A percentile compares a stretch with the other conserved stretches of the same genome.
These are phyloP conservation scores for Thalpophila matura DNA, from an alignment of 2,888 invertebrate species.

Conservation along the genomic window DNA sequence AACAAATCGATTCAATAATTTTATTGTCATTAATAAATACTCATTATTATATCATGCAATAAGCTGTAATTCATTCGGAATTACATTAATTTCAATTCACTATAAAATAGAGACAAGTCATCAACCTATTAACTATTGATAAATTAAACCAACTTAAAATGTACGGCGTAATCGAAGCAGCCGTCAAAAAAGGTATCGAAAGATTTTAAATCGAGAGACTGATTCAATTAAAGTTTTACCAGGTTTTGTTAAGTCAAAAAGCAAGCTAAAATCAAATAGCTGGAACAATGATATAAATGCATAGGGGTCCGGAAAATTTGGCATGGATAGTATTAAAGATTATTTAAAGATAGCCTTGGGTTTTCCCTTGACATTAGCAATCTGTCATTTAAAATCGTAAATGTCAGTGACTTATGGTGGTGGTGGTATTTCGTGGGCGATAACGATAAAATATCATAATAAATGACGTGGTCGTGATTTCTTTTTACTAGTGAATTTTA, in stretches of 20 bases:
- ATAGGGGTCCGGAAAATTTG: constrained; percentile 30
- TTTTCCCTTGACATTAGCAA: constrained; percentile 65
- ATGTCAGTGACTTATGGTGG: constrained; percentile 71
- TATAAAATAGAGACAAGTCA: too few relatives aligned
- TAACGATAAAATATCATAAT: constrained; percentile 56
- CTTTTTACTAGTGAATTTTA: not conserved
- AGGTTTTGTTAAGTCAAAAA: not conserved
- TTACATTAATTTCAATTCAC: too few relatives aligned
- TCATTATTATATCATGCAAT: too few relatives aligned
- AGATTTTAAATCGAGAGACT: not conserved
- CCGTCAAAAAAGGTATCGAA: not conserved
- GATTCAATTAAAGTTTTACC: constrained; percentile 10
- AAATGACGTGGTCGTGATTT: constrained; percentile 10
- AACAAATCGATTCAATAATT: too few relatives aligned
- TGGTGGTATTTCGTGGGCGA: constrained; percentile 53
- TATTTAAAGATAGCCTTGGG: constrained; percentile 59
- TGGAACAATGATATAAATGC: not conserved
- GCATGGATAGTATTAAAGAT: constrained; percentile 29
- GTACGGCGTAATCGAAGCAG: not conserved
- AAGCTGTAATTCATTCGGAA: too few relatives aligned
- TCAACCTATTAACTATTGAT: too few relatives aligned
- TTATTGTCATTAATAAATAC: too few relatives aligned
- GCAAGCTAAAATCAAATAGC: not conserved
- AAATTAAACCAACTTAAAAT: too few relatives aligned
- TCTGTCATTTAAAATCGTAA: constrained; percentile 51